These are phyloP conservation scores for Zygaena filipendulae DNA, from an alignment of 2,888 invertebrate genomes.

Conservation along the genomic window DNA sequence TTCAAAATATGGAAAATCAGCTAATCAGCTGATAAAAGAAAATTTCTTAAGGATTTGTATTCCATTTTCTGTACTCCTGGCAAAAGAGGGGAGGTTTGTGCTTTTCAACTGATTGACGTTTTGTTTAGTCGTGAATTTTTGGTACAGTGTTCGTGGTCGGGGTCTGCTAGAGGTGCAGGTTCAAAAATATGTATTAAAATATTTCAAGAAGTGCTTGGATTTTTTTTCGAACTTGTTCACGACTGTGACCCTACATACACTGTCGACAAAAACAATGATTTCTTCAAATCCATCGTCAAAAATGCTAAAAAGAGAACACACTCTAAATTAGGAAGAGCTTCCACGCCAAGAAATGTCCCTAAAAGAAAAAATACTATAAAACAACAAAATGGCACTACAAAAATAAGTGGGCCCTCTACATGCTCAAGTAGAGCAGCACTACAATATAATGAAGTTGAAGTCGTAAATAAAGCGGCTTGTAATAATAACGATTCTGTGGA, in stretches of 20 bases:
- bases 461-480: conserved; percentile 1
- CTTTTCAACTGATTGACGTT: conserved; percentile 6
- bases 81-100: conserved; percentile 5
- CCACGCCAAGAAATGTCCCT: too few species aligned
- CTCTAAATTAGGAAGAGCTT: conserved; percentile 1
- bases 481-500: conserved; percentile 1
- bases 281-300: conserved; percentile 4
- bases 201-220: not conserved
- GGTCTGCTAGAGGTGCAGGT: conserved; percentile 5
- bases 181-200: conserved; percentile 2
- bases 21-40: conserved; percentile 6
- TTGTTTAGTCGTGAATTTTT: conserved; percentile 6
- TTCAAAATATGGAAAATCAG: conserved; percentile 8
- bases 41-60: conserved; percentile 7
- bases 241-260: too few species aligned
- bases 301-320: conserved; percentile 4
- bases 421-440: too few species aligned
- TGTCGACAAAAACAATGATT: conserved; percentile 5
- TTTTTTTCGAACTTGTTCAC: conserved; percentile 1
- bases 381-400: conserved; percentile 1
- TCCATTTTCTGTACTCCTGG: conserved; percentile 6
- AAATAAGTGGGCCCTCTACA: not conserved
- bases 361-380: too few species aligned
- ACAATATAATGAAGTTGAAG: conserved; percentile 1
- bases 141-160: conserved; percentile 4